These are phyloP conservation scores for Drosophila paracracens DNA, from an alignment of 2,888 invertebrate genomes.

Conservation along the genomic window DNA sequence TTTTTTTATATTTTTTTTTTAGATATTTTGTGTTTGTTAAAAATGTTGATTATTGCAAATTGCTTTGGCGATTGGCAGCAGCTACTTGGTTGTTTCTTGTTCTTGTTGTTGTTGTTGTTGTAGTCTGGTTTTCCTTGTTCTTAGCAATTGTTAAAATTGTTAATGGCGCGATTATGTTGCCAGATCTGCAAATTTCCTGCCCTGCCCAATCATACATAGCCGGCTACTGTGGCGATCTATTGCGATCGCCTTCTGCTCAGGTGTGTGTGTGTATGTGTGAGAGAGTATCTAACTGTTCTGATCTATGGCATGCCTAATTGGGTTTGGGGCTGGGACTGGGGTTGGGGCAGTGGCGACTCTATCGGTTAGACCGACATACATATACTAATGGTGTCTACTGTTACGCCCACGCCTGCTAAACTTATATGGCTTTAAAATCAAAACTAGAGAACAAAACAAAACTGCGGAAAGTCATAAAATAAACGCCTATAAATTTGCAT, in stretches of 20 bases:
- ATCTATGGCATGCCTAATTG: conserved; percentile 77
- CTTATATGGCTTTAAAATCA: conserved; percentile 29
- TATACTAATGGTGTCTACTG: conserved; percentile 75
- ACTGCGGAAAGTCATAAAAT: background rate
- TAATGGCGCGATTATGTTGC: conserved; percentile 77
- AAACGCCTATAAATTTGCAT: conserved; percentile 55
- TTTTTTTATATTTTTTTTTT: conserved; percentile 25
- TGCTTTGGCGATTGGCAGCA: conserved; percentile 81
- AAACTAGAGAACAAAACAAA: conserved; percentile 13
- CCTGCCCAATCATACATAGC: conserved; percentile 1
- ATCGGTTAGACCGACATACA: conserved; percentile 21
- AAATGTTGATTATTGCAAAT: conserved; percentile 82
- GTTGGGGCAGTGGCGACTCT: conserved; percentile 11
- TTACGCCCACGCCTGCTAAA: conserved; percentile 67
- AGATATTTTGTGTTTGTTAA: conserved; percentile 45
- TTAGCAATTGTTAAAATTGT: conserved; percentile 75
- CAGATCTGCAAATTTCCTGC: conserved; percentile 32
- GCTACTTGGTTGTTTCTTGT: conserved; percentile 77
- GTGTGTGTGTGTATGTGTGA: conserved; percentile 27
- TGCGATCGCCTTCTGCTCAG: conserved; percentile 10
- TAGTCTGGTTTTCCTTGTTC: conserved; percentile 61
- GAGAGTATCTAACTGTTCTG: conserved; percentile 56
- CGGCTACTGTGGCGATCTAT: conserved; percentile 45
- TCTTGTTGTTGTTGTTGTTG: conserved; percentile 47
- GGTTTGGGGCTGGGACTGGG: conserved; percentile 41